Conservation (phyloP, 2,113 vertebrate genomes). For the Mesembrinibis cayennensis region DNA sequence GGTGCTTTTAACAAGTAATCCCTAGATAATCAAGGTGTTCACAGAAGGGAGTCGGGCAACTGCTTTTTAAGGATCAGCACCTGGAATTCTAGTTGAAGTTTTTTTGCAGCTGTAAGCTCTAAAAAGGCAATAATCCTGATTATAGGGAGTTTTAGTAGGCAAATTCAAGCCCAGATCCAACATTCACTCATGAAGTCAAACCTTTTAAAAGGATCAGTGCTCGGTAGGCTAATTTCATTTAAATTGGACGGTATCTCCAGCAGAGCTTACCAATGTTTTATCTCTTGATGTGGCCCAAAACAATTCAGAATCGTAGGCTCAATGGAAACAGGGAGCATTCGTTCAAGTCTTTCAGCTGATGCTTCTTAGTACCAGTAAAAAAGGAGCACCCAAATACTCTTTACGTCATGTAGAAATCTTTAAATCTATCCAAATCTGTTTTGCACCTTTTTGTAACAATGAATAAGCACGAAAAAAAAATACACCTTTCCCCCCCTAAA, state of each 20-base stretch:
- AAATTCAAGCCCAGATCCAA: neutral
- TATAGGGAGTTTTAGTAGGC: constrained; percentile 16
- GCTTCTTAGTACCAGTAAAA: neutral
- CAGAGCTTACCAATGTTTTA: constrained; percentile 22
- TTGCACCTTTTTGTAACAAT: neutral
- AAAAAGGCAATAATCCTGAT: constrained; percentile 47
- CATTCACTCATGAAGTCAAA: neutral
- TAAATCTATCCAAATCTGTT: neutral
- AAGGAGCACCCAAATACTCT: neutral
- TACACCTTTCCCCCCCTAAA: neutral
- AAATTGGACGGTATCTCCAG: constrained; percentile 51
- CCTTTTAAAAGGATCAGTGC: constrained; percentile 34
- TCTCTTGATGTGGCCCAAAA: constrained; percentile 12
- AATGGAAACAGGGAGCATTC: neutral
- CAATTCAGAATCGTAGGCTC: neutral
- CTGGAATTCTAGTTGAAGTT: neutral
- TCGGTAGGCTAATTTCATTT: constrained; percentile 44
- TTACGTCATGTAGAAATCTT: neutral
- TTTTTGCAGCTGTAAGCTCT: constrained; percentile 18
- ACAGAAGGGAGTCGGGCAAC: neutral
- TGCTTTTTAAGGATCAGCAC: neutral
- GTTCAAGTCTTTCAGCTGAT: neutral
- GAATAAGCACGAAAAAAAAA: neutral
- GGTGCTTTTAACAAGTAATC: neutral
- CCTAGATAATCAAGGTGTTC: neutral